Evolutionary conservation across 1,140 invertebrate species (phyloP), one percentile per base, ranked within the genome.

Genomic region (Phortica variegata): DNA sequence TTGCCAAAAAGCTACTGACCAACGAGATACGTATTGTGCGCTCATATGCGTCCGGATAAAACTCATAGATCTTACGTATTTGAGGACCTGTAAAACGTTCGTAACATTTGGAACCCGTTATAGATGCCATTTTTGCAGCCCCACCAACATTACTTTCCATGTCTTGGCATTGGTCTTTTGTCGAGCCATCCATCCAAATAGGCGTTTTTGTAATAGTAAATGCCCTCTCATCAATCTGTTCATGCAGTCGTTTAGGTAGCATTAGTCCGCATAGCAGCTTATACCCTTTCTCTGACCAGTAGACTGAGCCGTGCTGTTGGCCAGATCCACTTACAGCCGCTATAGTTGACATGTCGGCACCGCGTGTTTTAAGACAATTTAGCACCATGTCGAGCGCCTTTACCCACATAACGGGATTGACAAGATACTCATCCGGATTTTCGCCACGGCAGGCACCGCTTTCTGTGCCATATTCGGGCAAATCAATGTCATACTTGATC

Each of bases 231-330:
- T 54, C 61, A n/a, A 97, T 77, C 73, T 97, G 91, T 36, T 90
- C 85, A 75, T 94, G 87, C 4, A 97, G 74, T 68, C 89, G 90
- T 56, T 87, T 82, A 3, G 80, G 77, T 0, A 89, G 76, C 49
- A 88, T 80, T 15, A 96, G 77, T 33, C 78, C 82, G 46, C 77
- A 76, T 1, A 98, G 78, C 0, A 81, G 80, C 19, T 82, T 65
- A 39, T 82, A 78, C 9, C 89, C 85, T 10, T 87, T 85, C 49
- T 83, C 85, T 48, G 85, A 83, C 95, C 95, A 98, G 77, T 90
- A 97, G 6, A 98, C 89, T 47, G 91, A 93, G 1, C 94, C 93
- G 77, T 97, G 93, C 90, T 97, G 94, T 90, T 96, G 93, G 1
- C 85, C 93, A 48, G 87, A 84, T 4, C 94, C 93, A n/a, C 89